These are phyloP conservation scores for Sipha flava DNA, from an alignment of 1,140 invertebrate genomes.

Conservation along the genomic window DNA sequence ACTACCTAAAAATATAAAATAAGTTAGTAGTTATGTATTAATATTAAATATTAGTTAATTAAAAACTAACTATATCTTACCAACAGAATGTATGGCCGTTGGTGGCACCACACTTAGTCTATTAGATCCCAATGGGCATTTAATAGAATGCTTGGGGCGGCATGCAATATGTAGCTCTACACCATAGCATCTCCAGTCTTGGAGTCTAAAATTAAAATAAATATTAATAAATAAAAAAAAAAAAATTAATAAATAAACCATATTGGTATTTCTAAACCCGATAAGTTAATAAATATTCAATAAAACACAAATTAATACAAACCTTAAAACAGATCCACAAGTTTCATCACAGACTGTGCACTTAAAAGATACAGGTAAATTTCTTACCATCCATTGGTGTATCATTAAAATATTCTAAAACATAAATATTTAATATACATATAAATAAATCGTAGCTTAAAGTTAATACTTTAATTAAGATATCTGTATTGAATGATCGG, in stretches of 20 bases:
- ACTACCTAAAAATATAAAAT: constrained; percentile 44
- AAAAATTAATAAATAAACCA: not conserved
- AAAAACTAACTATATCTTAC: constrained; percentile 44
- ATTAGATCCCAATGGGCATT: constrained; percentile 75
- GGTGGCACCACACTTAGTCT: constrained; percentile 88
- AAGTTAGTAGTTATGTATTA: not conserved
- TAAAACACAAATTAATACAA: constrained; percentile 36
- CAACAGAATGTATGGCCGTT: constrained; percentile 81
- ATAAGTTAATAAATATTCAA: not conserved
- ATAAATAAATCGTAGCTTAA: too few species aligned
- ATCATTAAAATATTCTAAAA: constrained; percentile 84
- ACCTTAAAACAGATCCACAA: constrained; percentile 88
- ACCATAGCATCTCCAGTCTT: constrained; percentile 97
- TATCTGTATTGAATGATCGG: too few species aligned
- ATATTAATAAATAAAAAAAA: not conserved
- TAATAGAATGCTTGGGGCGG: constrained; percentile 60
- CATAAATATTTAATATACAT: constrained; percentile 35
- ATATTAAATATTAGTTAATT: not conserved
- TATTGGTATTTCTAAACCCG: too few species aligned
- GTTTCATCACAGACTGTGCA: constrained; percentile 92
- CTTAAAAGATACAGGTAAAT: constrained; percentile 87
- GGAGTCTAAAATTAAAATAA: constrained; percentile 64
- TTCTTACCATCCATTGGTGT: constrained; percentile 97
- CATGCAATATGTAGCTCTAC: constrained; percentile 83
- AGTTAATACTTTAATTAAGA: too few species aligned